phyloP scores from a whole-genome alignment of 2,888 invertebrate genomes.

The Sturmia bella region DNA sequence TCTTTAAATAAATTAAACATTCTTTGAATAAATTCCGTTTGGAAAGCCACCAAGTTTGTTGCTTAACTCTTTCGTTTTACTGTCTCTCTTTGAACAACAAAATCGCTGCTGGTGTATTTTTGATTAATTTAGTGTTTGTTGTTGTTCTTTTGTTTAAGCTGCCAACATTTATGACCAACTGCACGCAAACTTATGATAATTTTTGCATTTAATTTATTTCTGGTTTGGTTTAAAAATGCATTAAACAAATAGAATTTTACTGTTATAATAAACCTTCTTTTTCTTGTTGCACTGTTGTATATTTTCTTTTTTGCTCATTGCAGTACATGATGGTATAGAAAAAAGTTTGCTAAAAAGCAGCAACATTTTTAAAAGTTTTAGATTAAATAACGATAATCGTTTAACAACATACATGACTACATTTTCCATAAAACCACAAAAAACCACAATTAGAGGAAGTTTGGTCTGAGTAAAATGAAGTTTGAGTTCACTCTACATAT shows the following conservation, averaged over 20 bases:
- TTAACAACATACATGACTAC: slow-evolving; percentile 74
- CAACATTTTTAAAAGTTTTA: slow-evolving; percentile 73
- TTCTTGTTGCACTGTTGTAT: background rate
- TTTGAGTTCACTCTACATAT: slow-evolving; percentile 5
- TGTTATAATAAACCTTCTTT: slow-evolving; percentile 69
- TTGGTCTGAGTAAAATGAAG: background rate
- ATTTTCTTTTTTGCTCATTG: slow-evolving; percentile 3
- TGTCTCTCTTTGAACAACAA: background rate
- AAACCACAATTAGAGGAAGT: slow-evolving; percentile 33
- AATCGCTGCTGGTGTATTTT: background rate
- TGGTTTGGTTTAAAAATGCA: slow-evolving; percentile 47
- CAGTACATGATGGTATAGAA: slow-evolving; percentile 38
- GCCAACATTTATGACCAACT: slow-evolving; percentile 48
- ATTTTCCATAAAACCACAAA: slow-evolving; percentile 65
- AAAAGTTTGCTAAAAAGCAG: slow-evolving; percentile 63
- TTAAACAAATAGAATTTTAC: slow-evolving; percentile 66
- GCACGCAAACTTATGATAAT: slow-evolving; percentile 67
- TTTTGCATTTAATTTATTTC: slow-evolving; percentile 39
- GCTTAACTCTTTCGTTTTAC: slow-evolving; percentile 75
- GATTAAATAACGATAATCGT: slow-evolving; percentile 80
- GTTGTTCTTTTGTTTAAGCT: slow-evolving; percentile 8
- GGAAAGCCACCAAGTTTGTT: slow-evolving; percentile 72
- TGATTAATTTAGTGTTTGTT: slow-evolving; percentile 16
- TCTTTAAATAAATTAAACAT: slow-evolving; percentile 11
- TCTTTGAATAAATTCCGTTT: slow-evolving; percentile 4